Conservation (phyloP, 2,113 vertebrate genomes). For the Coregonus clupeaformis region DNA sequence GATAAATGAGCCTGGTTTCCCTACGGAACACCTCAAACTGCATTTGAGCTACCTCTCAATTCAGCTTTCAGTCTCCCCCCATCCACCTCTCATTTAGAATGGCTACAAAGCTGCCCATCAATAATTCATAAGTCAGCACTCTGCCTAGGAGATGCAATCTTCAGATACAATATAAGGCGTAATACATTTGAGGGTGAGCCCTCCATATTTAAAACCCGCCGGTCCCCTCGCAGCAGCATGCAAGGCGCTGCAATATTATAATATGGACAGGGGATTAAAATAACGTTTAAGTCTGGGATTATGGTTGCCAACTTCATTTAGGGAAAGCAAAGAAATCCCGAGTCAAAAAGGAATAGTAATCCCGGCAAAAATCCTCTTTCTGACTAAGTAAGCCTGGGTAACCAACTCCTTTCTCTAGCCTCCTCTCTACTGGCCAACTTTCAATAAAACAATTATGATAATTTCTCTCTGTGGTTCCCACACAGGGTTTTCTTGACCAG, state of each 20-base stretch:
- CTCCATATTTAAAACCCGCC: neutral
- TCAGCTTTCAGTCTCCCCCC: neutral
- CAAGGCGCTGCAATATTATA: conserved; percentile 11
- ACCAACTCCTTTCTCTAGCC: conserved; percentile 11
- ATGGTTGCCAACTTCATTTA: conserved; percentile 31
- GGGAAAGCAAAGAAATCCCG: conserved; percentile 28
- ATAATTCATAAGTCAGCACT: conserved; percentile 40
- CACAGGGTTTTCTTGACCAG: no score
- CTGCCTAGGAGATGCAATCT: conserved; percentile 3
- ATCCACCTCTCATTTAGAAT: conserved; percentile 7
- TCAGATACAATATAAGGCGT: conserved; percentile 25
- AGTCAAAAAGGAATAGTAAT: conserved; percentile 30
- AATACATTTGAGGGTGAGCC: conserved; percentile 10
- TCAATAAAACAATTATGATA: conserved; percentile 9
- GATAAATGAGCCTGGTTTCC: conserved; percentile 8
- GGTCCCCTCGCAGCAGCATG: neutral
- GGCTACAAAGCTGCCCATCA: conserved; percentile 36
- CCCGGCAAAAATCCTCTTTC: conserved; percentile 23
- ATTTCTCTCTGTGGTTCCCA: no score
- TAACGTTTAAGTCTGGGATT: conserved; percentile 3
- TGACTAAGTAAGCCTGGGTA: neutral
- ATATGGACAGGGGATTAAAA: conserved; percentile 17
- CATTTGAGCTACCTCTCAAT: neutral
- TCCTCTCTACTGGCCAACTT: conserved; percentile 6
- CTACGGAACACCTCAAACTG: neutral